phyloP scores from a whole-genome alignment of 1,140 invertebrate genomes.

The Caerostris extrusa region DNA sequence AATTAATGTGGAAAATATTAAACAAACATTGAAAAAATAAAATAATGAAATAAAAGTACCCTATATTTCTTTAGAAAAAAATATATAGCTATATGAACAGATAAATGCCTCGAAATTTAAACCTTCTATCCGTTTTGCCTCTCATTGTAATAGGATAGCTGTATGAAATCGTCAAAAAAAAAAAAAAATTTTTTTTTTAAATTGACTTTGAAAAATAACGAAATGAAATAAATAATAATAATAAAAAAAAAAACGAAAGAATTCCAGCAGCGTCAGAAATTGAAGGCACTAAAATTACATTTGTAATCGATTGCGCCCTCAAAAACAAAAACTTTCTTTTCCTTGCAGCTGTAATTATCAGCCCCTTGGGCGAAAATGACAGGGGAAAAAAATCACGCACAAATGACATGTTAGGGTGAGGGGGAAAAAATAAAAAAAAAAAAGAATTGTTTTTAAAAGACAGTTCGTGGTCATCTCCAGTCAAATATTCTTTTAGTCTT shows the following conservation, averaged over 20 bases:
- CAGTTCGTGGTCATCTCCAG: background rate
- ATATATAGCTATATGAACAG: too few relatives aligned
- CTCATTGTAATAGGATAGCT: too few relatives aligned
- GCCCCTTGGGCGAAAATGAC: background rate
- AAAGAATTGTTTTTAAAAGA: slow-evolving; percentile 9
- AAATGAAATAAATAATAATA: background rate
- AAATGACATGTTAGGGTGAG: background rate
- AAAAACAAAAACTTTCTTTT: slow-evolving; percentile 31
- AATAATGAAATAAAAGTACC: too few relatives aligned
- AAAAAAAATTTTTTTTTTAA: background rate
- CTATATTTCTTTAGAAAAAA: too few relatives aligned
- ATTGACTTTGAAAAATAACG: background rate
- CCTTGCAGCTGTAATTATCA: background rate
- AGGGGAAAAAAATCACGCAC: background rate
- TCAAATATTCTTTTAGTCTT: background rate
- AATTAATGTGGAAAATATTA: too few relatives aligned
- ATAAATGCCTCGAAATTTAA: too few relatives aligned
- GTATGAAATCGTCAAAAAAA: too few relatives aligned
- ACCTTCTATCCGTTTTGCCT: too few relatives aligned
- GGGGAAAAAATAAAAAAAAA: background rate
- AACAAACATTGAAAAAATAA: too few relatives aligned
- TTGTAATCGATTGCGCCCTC: background rate
- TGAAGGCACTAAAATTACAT: background rate
- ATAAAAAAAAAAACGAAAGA: background rate
- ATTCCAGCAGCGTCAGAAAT: background rate